A percentile compares a stretch with the other conserved stretches of the same genome.
Conservation (phyloP, 1,140 invertebrate species). For the Orius laevigatus region DNA sequence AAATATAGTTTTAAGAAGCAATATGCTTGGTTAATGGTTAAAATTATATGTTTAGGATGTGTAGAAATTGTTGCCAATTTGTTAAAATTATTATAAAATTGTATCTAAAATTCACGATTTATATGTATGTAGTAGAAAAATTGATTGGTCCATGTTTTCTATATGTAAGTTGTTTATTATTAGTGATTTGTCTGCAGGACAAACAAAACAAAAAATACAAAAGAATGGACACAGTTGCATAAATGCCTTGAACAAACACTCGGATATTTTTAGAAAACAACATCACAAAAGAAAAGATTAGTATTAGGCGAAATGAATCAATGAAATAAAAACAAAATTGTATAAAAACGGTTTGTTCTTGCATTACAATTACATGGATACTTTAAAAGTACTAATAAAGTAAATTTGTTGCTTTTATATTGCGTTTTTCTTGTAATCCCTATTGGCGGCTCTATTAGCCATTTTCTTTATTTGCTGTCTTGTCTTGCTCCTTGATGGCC, state of each 20-base stretch:
- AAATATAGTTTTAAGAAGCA: constrained; percentile 16
- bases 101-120: constrained; percentile 16
- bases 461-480: too few relatives aligned
- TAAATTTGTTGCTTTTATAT: constrained; percentile 17
- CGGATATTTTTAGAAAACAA: constrained; percentile 15
- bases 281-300: constrained; percentile 13
- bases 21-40: constrained; percentile 17
- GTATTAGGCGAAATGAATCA: constrained; percentile 8
- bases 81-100: constrained; percentile 16
- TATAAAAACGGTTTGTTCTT: constrained; percentile 16
- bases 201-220: constrained; percentile 9
- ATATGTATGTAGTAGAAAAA: constrained; percentile 17
- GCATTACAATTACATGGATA: constrained; percentile 19
- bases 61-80: constrained; percentile 19
- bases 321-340: constrained; percentile 7
- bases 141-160: constrained; percentile 19
- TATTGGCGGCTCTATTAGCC: too few relatives aligned
- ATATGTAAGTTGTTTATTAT: constrained; percentile 14
- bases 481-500: too few relatives aligned
- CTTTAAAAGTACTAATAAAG: constrained; percentile 19
- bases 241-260: constrained; percentile 16
- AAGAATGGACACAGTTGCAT: constrained; percentile 12
- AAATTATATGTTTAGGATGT: constrained; percentile 18
- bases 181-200: constrained; percentile 12
- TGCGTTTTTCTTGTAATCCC: constrained; percentile 1